phyloP scores from a whole-genome alignment of 92 coral and sea anemone genomes.

The Paragorgia papillata region DNA sequence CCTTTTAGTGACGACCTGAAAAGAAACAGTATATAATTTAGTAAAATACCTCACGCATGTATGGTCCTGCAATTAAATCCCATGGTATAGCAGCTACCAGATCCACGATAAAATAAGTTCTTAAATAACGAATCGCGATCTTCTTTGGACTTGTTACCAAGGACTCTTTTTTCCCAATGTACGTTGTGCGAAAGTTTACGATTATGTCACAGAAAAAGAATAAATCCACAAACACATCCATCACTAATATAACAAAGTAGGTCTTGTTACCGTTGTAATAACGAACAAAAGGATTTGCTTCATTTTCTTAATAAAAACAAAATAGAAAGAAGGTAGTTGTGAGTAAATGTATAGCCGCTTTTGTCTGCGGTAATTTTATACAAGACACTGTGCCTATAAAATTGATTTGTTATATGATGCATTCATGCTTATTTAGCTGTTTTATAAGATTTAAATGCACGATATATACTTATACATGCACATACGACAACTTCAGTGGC shows the following conservation, averaged over 20 bases:
- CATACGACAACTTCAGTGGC: too few species aligned
- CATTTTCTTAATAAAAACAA: background rate
- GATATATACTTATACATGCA: too few species aligned
- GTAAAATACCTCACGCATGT: constrained; percentile 61
- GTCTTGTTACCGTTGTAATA: background rate
- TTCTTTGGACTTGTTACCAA: constrained; percentile 78
- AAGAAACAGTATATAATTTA: too few species aligned
- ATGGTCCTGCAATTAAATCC: constrained; percentile 75
- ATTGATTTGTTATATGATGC: too few species aligned
- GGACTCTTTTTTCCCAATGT: constrained; percentile 82
- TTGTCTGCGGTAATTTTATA: too few species aligned
- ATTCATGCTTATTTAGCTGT: too few species aligned
- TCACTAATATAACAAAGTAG: constrained; percentile 31
- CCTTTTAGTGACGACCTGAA: too few species aligned
- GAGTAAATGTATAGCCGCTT: too few species aligned
- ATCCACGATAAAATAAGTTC: constrained; percentile 78
- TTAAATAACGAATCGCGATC: constrained; percentile 77
- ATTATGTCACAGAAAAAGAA: constrained; percentile 90
- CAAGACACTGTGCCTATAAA: too few species aligned
- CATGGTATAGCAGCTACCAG: constrained; percentile 86
- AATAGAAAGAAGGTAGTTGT: background rate
- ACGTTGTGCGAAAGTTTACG: constrained; percentile 93
- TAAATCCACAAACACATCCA: constrained; percentile 79
- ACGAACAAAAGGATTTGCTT: background rate
- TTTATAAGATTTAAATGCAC: too few species aligned